These are phyloP conservation scores for Probaryconus sp. DNA, from an alignment of 1,140 invertebrate species.

Conservation along the genomic window DNA sequence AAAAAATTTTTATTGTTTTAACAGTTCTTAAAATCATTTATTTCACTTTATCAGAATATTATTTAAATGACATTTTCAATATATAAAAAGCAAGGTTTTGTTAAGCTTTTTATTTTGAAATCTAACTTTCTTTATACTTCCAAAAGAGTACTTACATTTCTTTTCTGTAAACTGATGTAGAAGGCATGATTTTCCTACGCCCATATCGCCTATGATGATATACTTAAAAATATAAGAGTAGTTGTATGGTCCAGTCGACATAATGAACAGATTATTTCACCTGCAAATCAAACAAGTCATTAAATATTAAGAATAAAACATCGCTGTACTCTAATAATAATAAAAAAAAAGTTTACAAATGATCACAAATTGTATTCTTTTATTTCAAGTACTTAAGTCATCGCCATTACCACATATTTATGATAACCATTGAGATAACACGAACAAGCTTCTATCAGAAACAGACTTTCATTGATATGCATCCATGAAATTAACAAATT, in stretches of 20 bases:
- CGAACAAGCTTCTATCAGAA: constrained; percentile 2
- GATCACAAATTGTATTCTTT: background rate
- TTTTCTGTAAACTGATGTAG: constrained; percentile 99
- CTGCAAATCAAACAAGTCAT: constrained; percentile 29
- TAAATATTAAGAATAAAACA: too few relatives aligned
- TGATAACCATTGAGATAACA: constrained; percentile 25
- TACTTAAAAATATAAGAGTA: constrained; percentile 99
- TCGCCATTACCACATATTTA: constrained; percentile 11
- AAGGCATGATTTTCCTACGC: constrained; percentile 98
- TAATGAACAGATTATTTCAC: constrained; percentile 77
- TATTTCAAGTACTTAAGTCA: background rate
- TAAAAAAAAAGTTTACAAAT: constrained; percentile 1
- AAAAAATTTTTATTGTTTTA: too few relatives aligned
- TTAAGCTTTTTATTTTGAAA: too few relatives aligned
- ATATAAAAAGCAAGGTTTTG: too few relatives aligned
- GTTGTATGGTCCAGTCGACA: constrained; percentile 97
- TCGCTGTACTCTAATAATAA: background rate
- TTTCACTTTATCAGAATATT: too few relatives aligned
- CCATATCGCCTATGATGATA: constrained; percentile 99
- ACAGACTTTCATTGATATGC: constrained; percentile 5
- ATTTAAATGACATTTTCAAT: too few relatives aligned
- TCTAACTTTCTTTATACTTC: background rate
- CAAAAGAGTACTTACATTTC: constrained; percentile 97
- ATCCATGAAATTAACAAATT: background rate
- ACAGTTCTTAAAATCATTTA: too few relatives aligned